phyloP scores from a whole-genome alignment of 2,888 invertebrate species.

The Euzophera pinguis region DNA sequence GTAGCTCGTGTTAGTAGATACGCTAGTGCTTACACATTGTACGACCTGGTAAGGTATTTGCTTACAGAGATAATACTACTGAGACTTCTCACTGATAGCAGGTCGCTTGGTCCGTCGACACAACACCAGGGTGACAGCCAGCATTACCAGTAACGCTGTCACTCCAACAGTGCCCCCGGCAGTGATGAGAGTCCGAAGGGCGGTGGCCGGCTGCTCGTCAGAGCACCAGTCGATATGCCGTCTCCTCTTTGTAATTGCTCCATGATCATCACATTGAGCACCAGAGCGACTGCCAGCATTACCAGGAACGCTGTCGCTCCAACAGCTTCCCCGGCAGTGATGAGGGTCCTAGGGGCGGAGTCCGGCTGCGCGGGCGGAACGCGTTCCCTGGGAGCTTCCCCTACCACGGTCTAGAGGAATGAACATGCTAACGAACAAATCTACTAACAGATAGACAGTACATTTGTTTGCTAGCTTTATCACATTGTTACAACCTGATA shows the following conservation, averaged over 20 bases:
- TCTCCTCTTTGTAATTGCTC: too few relatives aligned
- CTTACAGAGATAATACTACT: too few relatives aligned
- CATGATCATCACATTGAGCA: too few relatives aligned
- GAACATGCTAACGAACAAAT: too few relatives aligned
- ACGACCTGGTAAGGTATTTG: too few relatives aligned
- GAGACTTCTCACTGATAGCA: conserved; percentile 55
- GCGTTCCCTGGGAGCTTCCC: conserved; percentile 28
- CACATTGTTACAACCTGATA: too few relatives aligned
- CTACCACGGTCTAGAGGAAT: conserved; percentile 23
- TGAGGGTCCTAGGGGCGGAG: conserved; percentile 46
- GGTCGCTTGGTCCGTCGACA: conserved; percentile 59
- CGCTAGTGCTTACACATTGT: conserved; percentile 35
- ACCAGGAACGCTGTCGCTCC: conserved; percentile 58
- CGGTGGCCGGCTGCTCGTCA: conserved; percentile 28
- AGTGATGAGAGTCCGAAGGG: conserved; percentile 55
- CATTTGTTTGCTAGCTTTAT: too few relatives aligned
- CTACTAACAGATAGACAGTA: too few relatives aligned
- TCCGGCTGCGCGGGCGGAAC: conserved; percentile 30
- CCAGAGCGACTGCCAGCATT: conserved; percentile 49
- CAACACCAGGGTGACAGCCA: conserved; percentile 53
- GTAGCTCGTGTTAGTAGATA: conserved; percentile 58
- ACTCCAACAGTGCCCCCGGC: conserved; percentile 68
- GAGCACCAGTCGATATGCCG: too few relatives aligned
- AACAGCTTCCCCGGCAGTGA: conserved; percentile 65
- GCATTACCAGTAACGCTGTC: conserved; percentile 50